phyloP scores from a whole-genome alignment of 2,113 vertebrate species.

The Daubentonia madagascariensis region DNA sequence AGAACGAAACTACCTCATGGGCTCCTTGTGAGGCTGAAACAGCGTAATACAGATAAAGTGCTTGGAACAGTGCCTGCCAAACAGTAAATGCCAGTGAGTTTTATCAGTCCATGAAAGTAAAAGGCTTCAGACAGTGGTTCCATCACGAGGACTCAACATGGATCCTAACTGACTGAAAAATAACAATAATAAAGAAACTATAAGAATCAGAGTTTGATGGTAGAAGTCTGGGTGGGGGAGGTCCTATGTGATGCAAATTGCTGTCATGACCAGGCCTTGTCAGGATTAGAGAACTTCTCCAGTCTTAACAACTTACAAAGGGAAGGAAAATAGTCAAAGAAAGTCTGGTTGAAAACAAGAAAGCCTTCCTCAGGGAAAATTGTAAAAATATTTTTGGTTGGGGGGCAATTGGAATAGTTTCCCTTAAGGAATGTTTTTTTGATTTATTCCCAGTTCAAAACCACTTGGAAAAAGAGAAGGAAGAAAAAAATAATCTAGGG shows the following conservation, averaged over 20 bases:
- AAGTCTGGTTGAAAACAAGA: not conserved
- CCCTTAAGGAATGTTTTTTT: conserved; percentile 22
- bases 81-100: not conserved
- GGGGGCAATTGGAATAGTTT: not conserved
- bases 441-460: conserved; percentile 38
- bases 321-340: conserved; percentile 14
- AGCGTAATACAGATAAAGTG: not conserved
- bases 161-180: not conserved
- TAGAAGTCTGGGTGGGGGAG: not conserved
- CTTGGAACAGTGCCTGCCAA: not conserved
- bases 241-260: not conserved
- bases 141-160: not conserved
- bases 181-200: not conserved
- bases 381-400: not conserved
- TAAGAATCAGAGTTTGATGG: not conserved
- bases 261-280: not conserved
- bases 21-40: not conserved
- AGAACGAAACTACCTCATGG: not conserved
- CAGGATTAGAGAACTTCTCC: not conserved
- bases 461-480: not conserved
- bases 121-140: not conserved
- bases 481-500: not conserved
- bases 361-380: not conserved
- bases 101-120: not conserved
- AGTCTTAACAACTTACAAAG: not conserved